A percentile compares a stretch with the other conserved stretches of the same genome.
Evolutionary conservation across 1,140 invertebrate species (phyloP).

Genomic region (Diorhabda elongata): DNA sequence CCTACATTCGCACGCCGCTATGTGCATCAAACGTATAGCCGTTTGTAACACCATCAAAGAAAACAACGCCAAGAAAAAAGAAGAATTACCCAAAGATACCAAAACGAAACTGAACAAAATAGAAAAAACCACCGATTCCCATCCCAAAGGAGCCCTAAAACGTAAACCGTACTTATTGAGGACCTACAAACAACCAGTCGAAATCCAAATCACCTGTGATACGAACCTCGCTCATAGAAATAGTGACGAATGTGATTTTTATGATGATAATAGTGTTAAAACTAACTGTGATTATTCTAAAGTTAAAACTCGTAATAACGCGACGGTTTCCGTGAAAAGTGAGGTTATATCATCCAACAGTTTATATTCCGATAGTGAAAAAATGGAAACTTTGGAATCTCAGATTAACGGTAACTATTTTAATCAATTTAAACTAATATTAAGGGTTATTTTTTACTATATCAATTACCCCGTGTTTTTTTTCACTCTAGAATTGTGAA

Average conservation of each 20-base stretch:
- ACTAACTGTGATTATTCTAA: too few relatives aligned
- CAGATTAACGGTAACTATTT: too few relatives aligned
- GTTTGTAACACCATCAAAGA: conserved; percentile 39
- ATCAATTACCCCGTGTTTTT: too few relatives aligned
- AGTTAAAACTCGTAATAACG: too few relatives aligned
- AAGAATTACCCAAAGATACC: conserved; percentile 19
- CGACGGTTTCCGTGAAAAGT: too few relatives aligned
- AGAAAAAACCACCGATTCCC: conserved; percentile 24
- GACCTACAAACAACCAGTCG: conserved; percentile 13
- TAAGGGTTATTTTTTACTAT: too few relatives aligned
- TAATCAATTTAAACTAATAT: too few relatives aligned
- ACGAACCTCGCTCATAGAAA: neutral
- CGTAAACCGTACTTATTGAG: conserved; percentile 28
- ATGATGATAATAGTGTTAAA: too few relatives aligned
- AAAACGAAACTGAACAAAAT: conserved; percentile 20
- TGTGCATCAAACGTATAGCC: conserved; percentile 45
- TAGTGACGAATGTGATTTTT: neutral
- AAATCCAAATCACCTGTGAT: neutral
- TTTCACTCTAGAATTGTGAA: too few relatives aligned
- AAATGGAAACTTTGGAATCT: too few relatives aligned
- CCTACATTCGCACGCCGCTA: conserved; percentile 59
- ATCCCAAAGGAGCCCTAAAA: conserved; percentile 31
- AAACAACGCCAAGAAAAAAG: conserved; percentile 31
- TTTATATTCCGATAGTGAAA: too few relatives aligned
- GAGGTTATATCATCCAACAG: too few relatives aligned